Evolutionary conservation across 1,140 invertebrate genomes (phyloP).

Genomic region (Aphelenchoides avenae): DNA sequence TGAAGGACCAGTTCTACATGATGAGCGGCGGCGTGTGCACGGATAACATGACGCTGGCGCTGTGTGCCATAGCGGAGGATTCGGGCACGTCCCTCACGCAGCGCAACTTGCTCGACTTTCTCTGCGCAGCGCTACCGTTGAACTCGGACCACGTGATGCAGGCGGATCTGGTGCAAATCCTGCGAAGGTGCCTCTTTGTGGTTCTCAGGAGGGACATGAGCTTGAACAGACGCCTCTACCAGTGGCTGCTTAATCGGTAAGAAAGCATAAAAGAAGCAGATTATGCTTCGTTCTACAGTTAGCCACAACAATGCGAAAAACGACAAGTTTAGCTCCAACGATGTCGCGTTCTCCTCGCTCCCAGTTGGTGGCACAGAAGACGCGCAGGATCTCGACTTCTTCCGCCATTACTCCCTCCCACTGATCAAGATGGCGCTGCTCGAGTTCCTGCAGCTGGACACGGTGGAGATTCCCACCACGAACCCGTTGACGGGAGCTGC

Average conservation of each 20-base stretch:
- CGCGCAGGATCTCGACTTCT: slow-evolving; percentile 65
- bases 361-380: slow-evolving; percentile 37
- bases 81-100: slow-evolving; percentile 79
- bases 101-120: slow-evolving; percentile 77
- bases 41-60: slow-evolving; percentile 70
- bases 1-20: slow-evolving; percentile 74
- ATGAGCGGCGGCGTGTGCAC: slow-evolving; percentile 66
- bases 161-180: slow-evolving; percentile 72
- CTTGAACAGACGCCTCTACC: slow-evolving; percentile 69
- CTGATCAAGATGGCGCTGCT: slow-evolving; percentile 63
- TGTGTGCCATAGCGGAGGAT: slow-evolving; percentile 62
- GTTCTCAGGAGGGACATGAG: slow-evolving; percentile 85
- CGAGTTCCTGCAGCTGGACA: slow-evolving; percentile 60
- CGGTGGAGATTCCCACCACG: slow-evolving; percentile 43
- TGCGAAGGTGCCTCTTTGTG: slow-evolving; percentile 75
- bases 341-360: slow-evolving; percentile 41
- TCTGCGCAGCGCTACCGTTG: slow-evolving; percentile 79
- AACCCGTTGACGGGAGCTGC: background rate
- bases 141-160: slow-evolving; percentile 73
- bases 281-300: slow-evolving; percentile 20
- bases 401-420: slow-evolving; percentile 71
- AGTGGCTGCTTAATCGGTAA: slow-evolving; percentile 53
- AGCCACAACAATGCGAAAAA: too few relatives aligned
- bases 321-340: slow-evolving; percentile 35
- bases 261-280: background rate